Evolutionary conservation across 92 coral and sea anemone genomes (phyloP), one percentile per base, ranked within the genome.

Genomic region (Phenganax marumi): DNA sequence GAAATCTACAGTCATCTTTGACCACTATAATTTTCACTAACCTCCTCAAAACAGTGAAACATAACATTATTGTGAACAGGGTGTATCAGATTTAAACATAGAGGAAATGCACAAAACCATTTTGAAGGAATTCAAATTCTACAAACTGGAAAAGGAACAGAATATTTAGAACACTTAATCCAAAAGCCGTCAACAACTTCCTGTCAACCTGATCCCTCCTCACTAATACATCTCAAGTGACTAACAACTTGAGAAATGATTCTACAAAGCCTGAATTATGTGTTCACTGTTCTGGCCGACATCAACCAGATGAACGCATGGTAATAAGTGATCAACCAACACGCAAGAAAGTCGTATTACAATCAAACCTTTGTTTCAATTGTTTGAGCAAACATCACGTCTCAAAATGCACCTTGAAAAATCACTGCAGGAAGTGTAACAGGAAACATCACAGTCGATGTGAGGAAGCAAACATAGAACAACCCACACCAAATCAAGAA

Each of bases 331-430:
- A 63, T 24, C 75, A 48, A 25, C 19, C 50, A 10, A 46, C 75
- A 19, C 75, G 75, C 12, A 69, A 69, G 50, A 19, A 69, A 69
- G 9, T 21, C 14, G 52, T 25, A 18, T 69, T 69, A 7, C 8
- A 69, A 12, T 19, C 75, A 25, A 69, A 69, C 19, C 1, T 25
- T 11, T 69, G 75, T 69, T 69, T 69, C 50, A 69, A 69, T 25
- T 69, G 50, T 69, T 10, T 69, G 47, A 69, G 24, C 50, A 69
- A 69, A n/a, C 75, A 26, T 69, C 50, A 12, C 50, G 50, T 69
- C 12, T 69, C 75, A 3, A 19, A 69, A 3, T 69, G 47, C 50
- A 69, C 8, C 12, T 69, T 50, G 12, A 69, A 69, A 69, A 69
- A 69, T 11, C 75, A 10, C 75, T 69, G 75, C 6, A 14, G 72